Evolutionary conservation across 2,113 vertebrate genomes (phyloP).

Genomic region (Dascyllus trimaculatus): DNA sequence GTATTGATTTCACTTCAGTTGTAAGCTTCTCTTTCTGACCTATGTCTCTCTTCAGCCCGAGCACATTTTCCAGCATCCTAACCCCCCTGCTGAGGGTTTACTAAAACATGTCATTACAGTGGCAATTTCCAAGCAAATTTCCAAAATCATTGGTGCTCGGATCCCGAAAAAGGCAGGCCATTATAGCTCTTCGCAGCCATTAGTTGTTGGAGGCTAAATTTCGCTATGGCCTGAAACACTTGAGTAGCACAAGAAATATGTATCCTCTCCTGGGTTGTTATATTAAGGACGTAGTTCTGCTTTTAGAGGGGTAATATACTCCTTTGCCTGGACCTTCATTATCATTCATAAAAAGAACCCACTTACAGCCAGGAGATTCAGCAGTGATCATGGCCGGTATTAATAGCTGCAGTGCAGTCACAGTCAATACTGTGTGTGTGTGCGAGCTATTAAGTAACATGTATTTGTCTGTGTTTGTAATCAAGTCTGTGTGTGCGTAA

Average conservation of each 20-base stretch:
- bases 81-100: constrained; percentile 39
- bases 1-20: constrained; percentile 80
- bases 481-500: constrained; percentile 31
- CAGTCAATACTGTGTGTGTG: constrained; percentile 45
- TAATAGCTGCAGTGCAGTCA: constrained; percentile 38
- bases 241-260: background rate
- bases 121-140: constrained; percentile 19
- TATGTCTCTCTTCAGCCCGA: constrained; percentile 57
- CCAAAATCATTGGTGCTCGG: constrained; percentile 1
- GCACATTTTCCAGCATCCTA: constrained; percentile 53
- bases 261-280: background rate
- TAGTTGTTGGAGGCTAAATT: constrained; percentile 2
- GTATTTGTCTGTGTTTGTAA: constrained; percentile 41
- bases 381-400: constrained; percentile 30
- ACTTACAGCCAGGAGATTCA: constrained; percentile 29
- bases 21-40: constrained; percentile 72
- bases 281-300: constrained; percentile 20
- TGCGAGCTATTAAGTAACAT: constrained; percentile 49
- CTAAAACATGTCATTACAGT: constrained; percentile 43
- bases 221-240: background rate
- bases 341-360: constrained; percentile 35
- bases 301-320: constrained; percentile 23
- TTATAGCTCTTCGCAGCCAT: constrained; percentile 17
- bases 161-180: background rate
- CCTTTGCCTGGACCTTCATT: constrained; percentile 27